Conservation (phyloP, 2,113 vertebrate genomes). For the Pachycephala philippinensis region DNA sequence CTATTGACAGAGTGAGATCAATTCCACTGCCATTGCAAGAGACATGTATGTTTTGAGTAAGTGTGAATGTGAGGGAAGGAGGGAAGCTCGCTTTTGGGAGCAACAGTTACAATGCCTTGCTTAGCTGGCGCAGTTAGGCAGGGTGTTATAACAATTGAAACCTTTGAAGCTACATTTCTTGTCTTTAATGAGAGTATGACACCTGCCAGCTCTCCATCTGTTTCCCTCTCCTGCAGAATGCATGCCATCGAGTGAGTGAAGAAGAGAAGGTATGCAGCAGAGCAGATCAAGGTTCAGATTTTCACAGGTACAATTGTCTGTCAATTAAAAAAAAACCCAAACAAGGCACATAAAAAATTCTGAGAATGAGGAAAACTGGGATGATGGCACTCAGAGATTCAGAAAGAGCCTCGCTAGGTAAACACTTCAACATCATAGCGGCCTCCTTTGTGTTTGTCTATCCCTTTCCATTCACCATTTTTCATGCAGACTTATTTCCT, state of each 20-base stretch:
- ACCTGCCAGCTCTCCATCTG: background rate
- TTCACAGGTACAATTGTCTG: background rate
- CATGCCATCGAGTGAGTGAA: background rate
- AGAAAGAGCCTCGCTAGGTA: background rate
- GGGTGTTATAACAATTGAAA: background rate
- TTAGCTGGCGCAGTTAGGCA: background rate
- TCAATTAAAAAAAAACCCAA: background rate
- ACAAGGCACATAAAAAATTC: background rate
- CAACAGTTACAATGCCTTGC: background rate
- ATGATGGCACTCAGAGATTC: slow-evolving; percentile 28
- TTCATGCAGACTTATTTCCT: background rate
- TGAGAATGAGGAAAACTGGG: background rate
- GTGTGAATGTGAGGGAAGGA: background rate
- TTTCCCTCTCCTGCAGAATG: background rate
- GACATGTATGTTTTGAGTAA: background rate
- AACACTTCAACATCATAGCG: background rate
- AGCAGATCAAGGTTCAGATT: background rate
- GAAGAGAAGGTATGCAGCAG: background rate
- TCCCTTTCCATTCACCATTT: slow-evolving; percentile 3
- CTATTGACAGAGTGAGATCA: background rate
- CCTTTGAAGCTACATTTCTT: background rate
- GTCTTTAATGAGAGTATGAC: background rate
- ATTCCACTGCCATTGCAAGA: background rate
- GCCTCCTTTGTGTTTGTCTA: slow-evolving; percentile 14
- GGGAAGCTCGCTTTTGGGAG: background rate